These are phyloP conservation scores for Coelopa frigida DNA, from an alignment of 1,140 invertebrate genomes.

Conservation along the genomic window DNA sequence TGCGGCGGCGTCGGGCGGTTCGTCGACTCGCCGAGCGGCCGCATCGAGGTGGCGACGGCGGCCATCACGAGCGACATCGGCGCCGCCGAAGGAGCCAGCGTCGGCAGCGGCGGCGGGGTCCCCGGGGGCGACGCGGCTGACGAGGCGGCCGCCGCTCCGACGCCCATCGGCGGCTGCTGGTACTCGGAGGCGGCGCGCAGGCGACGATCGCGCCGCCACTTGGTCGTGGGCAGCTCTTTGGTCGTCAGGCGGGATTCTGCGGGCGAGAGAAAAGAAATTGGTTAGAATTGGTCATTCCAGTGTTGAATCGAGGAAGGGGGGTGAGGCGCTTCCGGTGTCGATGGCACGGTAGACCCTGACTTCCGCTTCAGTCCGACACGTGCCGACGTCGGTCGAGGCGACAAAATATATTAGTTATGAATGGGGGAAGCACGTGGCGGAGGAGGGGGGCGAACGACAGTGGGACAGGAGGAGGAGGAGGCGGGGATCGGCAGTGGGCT, in stretches of 20 bases:
- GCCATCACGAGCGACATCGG: constrained; percentile 34
- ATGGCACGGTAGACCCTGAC: no score
- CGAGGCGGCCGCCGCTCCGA: constrained; percentile 22
- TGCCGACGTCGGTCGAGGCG: no score
- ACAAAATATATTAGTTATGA: no score
- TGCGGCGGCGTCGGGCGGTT: constrained; percentile 8
- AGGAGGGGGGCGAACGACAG: no score
- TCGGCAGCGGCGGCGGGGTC: not conserved
- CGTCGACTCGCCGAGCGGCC: constrained; percentile 15
- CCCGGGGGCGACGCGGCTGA: constrained; percentile 1
- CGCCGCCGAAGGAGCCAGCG: constrained; percentile 2
- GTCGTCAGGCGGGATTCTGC: constrained; percentile 44
- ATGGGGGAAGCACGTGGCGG: no score
- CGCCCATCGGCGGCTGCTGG: constrained; percentile 17
- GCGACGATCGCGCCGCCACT: constrained; percentile 57
- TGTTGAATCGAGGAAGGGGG: no score
- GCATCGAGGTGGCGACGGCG: constrained; percentile 8
- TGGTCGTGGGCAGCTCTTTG: constrained; percentile 55
- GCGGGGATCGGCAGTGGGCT: no score
- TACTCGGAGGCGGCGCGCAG: constrained; percentile 43
- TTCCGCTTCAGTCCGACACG: no score
- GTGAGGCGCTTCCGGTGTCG: no score
- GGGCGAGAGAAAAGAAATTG: constrained; percentile 14
- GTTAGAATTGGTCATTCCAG: no score
- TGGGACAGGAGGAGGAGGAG: no score